Conservation (phyloP, 2,888 invertebrate species). For the Auanema sp. region DNA sequence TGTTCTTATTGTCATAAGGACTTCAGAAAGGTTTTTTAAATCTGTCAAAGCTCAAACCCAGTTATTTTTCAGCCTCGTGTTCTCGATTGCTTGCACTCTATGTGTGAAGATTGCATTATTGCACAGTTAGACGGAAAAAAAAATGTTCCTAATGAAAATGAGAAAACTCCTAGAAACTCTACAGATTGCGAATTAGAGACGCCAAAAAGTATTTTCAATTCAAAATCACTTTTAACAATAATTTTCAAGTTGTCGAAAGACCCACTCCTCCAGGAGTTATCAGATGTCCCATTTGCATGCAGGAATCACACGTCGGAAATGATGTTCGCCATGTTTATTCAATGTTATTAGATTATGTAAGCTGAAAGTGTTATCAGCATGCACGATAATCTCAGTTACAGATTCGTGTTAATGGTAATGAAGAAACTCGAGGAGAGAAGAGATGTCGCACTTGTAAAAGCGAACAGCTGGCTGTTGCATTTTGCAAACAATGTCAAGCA, state of each 20-base stretch:
- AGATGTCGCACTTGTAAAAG: slow-evolving; percentile 91
- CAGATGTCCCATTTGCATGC: slow-evolving; percentile 74
- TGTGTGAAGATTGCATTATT: slow-evolving; percentile 84
- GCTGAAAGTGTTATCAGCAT: slow-evolving; percentile 9
- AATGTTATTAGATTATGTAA: slow-evolving; percentile 75
- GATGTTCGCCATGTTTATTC: slow-evolving; percentile 71
- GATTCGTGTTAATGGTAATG: slow-evolving; percentile 40
- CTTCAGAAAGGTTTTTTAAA: slow-evolving; percentile 44
- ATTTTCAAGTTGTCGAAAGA: slow-evolving; percentile 26
- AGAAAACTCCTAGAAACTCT: slow-evolving; percentile 13
- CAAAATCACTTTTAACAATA: background rate
- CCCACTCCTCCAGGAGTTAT: slow-evolving; percentile 62
- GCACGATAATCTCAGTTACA: slow-evolving; percentile 21
- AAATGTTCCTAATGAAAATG: slow-evolving; percentile 34
- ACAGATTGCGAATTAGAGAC: slow-evolving; percentile 46
- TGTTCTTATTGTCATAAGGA: slow-evolving; percentile 60
- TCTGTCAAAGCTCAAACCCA: background rate
- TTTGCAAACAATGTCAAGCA: slow-evolving; percentile 89
- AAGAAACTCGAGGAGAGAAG: slow-evolving; percentile 67
- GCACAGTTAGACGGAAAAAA: slow-evolving; percentile 53
- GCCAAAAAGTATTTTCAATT: slow-evolving; percentile 23
- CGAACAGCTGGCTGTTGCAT: slow-evolving; percentile 87
- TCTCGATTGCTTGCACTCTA: slow-evolving; percentile 89
- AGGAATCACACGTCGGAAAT: slow-evolving; percentile 66
- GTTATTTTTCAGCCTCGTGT: slow-evolving; percentile 74